Evolutionary conservation across 1,140 invertebrate genomes (phyloP).

Genomic region (Conopomorpha cramerella): DNA sequence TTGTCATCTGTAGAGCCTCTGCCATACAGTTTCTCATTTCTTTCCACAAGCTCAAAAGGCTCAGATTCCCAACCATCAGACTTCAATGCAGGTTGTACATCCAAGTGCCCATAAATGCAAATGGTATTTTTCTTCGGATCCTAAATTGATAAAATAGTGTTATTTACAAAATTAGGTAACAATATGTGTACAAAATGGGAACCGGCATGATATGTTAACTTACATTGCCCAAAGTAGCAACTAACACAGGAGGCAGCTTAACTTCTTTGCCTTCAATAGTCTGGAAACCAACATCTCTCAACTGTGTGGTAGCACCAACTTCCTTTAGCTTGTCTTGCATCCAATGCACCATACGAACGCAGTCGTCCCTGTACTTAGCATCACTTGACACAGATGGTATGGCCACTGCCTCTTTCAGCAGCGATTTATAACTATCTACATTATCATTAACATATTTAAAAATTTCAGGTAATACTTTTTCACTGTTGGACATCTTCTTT

Average conservation of each 20-base stretch:
- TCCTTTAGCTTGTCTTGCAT: constrained; percentile 72
- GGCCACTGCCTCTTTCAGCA: constrained; percentile 84
- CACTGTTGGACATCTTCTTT: constrained; percentile 31
- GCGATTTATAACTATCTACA: constrained; percentile 75
- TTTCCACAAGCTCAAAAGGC: constrained; percentile 88
- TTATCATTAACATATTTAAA: constrained; percentile 81
- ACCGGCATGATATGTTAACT: no score
- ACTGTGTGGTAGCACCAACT: constrained; percentile 75
- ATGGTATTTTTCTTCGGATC: constrained; percentile 90
- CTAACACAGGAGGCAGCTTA: constrained; percentile 84
- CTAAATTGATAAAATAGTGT: no score
- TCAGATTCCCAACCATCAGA: constrained; percentile 96
- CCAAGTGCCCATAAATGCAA: constrained; percentile 95
- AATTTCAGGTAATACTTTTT: constrained; percentile 29
- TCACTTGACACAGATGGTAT: constrained; percentile 96
- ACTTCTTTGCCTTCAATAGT: constrained; percentile 75
- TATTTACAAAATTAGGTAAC: constrained; percentile 7
- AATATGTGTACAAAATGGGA: constrained; percentile 1
- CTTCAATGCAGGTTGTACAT: constrained; percentile 92
- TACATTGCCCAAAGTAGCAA: constrained; percentile 80
- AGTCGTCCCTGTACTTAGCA: constrained; percentile 78
- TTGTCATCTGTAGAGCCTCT: constrained; percentile 95
- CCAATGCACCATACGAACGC: constrained; percentile 75
- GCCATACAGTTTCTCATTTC: constrained; percentile 90
- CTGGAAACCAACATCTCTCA: constrained; percentile 82